Evolutionary conservation across 1,140 invertebrate species (phyloP), one percentile per base, ranked within the genome.

Genomic region (Drosophila pachea): DNA sequence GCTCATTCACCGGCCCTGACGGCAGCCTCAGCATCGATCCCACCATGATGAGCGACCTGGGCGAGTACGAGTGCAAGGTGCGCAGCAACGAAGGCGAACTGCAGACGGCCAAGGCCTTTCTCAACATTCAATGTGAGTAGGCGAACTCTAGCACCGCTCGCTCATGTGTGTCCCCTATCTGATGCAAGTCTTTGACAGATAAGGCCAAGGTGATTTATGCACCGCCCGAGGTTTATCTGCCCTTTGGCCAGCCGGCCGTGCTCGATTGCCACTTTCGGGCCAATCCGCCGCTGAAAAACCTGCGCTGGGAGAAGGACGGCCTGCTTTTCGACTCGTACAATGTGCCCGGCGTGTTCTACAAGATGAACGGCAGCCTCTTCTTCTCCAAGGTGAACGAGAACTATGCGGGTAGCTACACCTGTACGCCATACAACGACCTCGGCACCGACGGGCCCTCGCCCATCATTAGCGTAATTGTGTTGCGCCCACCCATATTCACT

Each of bases 251-350:
- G 76, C 93, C 94, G n/a, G 96, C 96, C 11, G 93, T 97, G 40
- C 91, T 99, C 40, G 95, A 97, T 89, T 99, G 97, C 89, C 95
- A 97, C 84, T 97, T 97, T 75, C 93, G 96, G 76, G 95, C 97
- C 0, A 98, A 98, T 91, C 98, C 97, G 12, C 95, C 96, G 2
- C 90, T 98, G 56, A 96, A 95, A n/a, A 96, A 97, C 87, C 91
- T 98, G 16, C 93, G 95, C 52, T 99, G 98, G 97, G 96, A 96
- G 86, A 97, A 97, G 89, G 96, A 98, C 88, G 96, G 95, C 14
- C 95, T 97, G 77, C 92, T 97, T 0, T 97, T 97, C 86, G 96
- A 98, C 89, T 95, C 96, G 1, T 96, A 96, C 89, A 96, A 97
- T 82, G 95, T 96, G 22, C 95, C 90, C 32, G 96, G 95, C 11